These are phyloP conservation scores for Chamaetylas fuelleborni DNA, from an alignment of 2,113 vertebrate genomes.

Conservation along the genomic window DNA sequence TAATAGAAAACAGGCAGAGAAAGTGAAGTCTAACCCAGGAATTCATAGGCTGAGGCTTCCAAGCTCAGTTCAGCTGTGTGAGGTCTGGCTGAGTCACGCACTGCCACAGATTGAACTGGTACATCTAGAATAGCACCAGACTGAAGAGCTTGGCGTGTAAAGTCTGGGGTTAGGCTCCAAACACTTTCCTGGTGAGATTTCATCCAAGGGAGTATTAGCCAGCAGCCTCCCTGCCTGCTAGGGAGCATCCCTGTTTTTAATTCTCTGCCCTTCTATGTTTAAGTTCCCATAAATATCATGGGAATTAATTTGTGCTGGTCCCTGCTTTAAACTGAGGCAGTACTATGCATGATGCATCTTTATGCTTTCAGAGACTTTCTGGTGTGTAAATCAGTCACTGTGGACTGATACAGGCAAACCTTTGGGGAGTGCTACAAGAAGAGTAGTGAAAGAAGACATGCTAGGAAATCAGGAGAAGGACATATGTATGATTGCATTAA, in stretches of 20 bases:
- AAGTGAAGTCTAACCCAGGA: slow-evolving; percentile 80
- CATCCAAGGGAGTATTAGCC: not conserved
- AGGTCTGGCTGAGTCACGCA: slow-evolving; percentile 74
- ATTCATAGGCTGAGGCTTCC: slow-evolving; percentile 67
- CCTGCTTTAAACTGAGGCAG: slow-evolving; percentile 30
- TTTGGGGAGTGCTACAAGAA: slow-evolving; percentile 21
- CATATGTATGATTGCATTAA: slow-evolving; percentile 8
- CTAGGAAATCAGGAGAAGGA: slow-evolving; percentile 8
- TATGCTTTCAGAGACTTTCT: slow-evolving; percentile 58
- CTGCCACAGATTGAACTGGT: slow-evolving; percentile 51
- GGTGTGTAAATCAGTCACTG: slow-evolving; percentile 69
- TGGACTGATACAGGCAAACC: slow-evolving; percentile 24
- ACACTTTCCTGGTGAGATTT: slow-evolving; percentile 34
- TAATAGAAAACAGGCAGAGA: slow-evolving; percentile 87
- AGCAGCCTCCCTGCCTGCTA: not conserved
- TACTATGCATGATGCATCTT: slow-evolving; percentile 61
- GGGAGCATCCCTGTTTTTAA: slow-evolving; percentile 1
- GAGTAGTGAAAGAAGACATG: not conserved
- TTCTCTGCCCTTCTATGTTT: not conserved
- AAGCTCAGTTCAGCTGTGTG: slow-evolving; percentile 66
- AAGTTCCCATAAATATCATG: slow-evolving; percentile 63
- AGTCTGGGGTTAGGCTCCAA: not conserved
- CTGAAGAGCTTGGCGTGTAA: slow-evolving; percentile 21
- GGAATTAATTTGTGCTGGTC: slow-evolving; percentile 70
- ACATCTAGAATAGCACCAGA: slow-evolving; percentile 49